Evolutionary conservation across 1,140 invertebrate genomes (phyloP), one percentile per base, ranked within the genome.

Genomic region (Drosophila littoralis): DNA sequence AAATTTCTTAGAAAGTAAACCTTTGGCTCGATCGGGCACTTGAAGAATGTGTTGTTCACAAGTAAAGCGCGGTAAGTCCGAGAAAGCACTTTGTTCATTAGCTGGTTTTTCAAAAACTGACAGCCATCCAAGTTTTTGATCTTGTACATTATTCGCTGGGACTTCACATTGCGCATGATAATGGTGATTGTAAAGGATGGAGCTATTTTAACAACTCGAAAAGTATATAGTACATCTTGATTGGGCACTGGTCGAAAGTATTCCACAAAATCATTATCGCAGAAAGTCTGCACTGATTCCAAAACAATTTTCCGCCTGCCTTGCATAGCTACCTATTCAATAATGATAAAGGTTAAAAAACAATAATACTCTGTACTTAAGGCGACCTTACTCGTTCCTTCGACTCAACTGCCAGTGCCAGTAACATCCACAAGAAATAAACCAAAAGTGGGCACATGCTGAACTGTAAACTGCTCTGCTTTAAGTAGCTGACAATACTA

Each of bases 261-360:
- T 15, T 88, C 76, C 17, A 88, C 82, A 42, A 28, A 77, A 1
- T 77, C 67, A 10, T 88, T 51, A 45, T 86, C 82, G 32, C 79
- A 75, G 2, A 36, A 72, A 9, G 82, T 88, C 1, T 66, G 12
- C 4, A 89, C 38, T 1, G 70, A 40, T 36, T 84, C 66, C 45
- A 75, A 9, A 7, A 69, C 48, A 1, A 86, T 45, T 2, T 74
- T 79, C 0, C 61, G 22, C 8, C 50, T 63, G 13, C 67, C 71
- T 10, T 8, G 12, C 38, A 28, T n/a, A 15, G 12, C 4, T 7
- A 22, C 10, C 69, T 72, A 15, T 7, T 4, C 13, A 52, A 8
- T 3, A 36, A 15, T 9, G 10, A 46, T 8, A 32, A 2, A 15
- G 4, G 12, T 9, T 38, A 2, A 9, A 12, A 1, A 7, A 28